Evolutionary conservation across 2,113 vertebrate genomes (phyloP).

Genomic region (Corydoras sp.): DNA sequence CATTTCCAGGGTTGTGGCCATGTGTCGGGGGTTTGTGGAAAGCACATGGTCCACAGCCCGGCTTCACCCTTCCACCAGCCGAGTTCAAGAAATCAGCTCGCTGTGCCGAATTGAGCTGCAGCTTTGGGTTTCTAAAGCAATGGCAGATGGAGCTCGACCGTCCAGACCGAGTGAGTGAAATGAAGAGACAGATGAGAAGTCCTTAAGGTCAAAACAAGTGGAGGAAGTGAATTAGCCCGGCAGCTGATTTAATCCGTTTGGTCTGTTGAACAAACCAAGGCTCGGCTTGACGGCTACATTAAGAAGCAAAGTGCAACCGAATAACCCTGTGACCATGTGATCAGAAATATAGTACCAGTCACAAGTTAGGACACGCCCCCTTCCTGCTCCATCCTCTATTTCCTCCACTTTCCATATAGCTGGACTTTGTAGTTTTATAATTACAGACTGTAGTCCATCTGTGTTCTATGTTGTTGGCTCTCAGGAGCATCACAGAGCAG

Average conservation of each 20-base stretch:
- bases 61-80: slow-evolving; percentile 14
- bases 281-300: slow-evolving; percentile 14
- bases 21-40: slow-evolving; percentile 38
- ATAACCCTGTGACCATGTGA: background rate
- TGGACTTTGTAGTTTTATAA: too few relatives aligned
- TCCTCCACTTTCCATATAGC: too few relatives aligned
- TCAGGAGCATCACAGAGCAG: too few relatives aligned
- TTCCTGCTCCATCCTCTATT: too few relatives aligned
- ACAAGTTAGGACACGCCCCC: too few relatives aligned
- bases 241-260: slow-evolving; percentile 31
- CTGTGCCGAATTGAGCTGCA: background rate
- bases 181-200: slow-evolving; percentile 16
- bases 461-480: too few relatives aligned
- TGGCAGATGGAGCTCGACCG: slow-evolving; percentile 17
- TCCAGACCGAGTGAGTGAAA: slow-evolving; percentile 1
- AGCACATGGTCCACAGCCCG: slow-evolving; percentile 38
- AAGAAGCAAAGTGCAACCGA: background rate
- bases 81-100: slow-evolving; percentile 19
- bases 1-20: slow-evolving; percentile 30
- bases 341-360: too few relatives aligned
- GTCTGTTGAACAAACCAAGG: slow-evolving; percentile 26
- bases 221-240: slow-evolving; percentile 33
- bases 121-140: slow-evolving; percentile 20
- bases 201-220: slow-evolving; percentile 23
- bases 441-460: too few relatives aligned